Evolutionary conservation across 2,888 invertebrate genomes (phyloP).

Genomic region (Tridacna crocea): DNA sequence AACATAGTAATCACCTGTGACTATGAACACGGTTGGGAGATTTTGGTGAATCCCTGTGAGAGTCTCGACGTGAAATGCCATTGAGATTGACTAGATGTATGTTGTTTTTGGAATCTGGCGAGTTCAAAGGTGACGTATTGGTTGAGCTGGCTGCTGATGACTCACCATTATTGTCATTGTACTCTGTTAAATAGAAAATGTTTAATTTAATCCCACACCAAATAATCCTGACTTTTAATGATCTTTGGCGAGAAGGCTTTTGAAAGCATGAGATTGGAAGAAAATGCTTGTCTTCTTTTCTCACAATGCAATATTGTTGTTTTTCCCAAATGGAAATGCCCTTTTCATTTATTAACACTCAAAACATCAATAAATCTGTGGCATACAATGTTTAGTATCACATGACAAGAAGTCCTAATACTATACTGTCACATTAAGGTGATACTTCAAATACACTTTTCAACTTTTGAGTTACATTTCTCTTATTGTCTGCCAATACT

Average conservation of each 20-base stretch:
- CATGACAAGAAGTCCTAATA: no score
- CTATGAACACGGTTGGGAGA: conserved; percentile 50
- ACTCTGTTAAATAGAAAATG: conserved; percentile 55
- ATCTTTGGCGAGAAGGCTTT: background rate
- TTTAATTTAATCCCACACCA: background rate
- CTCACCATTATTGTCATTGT: conserved; percentile 62
- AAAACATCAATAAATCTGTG: no score
- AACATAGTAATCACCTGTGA: conserved; percentile 42
- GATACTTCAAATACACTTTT: no score
- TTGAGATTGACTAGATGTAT: conserved; percentile 24
- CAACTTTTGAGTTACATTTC: background rate
- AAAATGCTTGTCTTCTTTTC: background rate
- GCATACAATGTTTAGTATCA: no score
- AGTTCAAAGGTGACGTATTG: conserved; percentile 66
- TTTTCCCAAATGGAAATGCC: no score
- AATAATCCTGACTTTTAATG: no score
- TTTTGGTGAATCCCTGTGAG: conserved; percentile 37
- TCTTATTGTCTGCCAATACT: background rate
- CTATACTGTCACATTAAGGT: no score
- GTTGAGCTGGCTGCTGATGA: conserved; percentile 64
- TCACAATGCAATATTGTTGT: no score
- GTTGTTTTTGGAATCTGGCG: conserved; percentile 56
- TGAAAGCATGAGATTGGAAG: background rate
- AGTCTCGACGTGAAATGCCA: conserved; percentile 30
- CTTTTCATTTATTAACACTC: no score